These are phyloP conservation scores for Chloroclysta siterata DNA, from an alignment of 2,888 invertebrate genomes.

Conservation along the genomic window DNA sequence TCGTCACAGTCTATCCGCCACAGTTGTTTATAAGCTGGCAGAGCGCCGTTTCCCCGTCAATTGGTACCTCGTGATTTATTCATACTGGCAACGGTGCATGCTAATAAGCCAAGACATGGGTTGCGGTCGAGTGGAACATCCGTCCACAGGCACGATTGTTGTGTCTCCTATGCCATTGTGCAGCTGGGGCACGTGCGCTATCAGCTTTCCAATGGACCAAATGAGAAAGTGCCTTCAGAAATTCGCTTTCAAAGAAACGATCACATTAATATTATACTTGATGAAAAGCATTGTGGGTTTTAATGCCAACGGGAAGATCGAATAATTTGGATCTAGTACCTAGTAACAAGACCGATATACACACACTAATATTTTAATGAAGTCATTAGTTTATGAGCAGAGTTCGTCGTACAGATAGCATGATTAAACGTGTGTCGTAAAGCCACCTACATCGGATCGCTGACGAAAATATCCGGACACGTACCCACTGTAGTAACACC, in stretches of 20 bases:
- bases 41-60: conserved; percentile 60
- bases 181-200: conserved; percentile 54
- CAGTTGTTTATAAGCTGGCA: conserved; percentile 67
- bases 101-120: conserved; percentile 55
- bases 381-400: conserved; percentile 48
- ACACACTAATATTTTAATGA: conserved; percentile 40
- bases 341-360: conserved; percentile 25
- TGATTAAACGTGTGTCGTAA: conserved; percentile 54
- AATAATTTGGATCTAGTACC: conserved; percentile 6
- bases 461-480: conserved; percentile 62
- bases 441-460: conserved; percentile 56
- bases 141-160: conserved; percentile 36
- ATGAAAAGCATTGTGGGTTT: background rate
- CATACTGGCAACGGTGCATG: conserved; percentile 58
- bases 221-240: conserved; percentile 36
- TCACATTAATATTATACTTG: conserved; percentile 1
- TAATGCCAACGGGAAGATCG: background rate
- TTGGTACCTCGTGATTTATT: conserved; percentile 66
- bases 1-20: conserved; percentile 56
- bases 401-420: conserved; percentile 45
- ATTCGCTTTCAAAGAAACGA: conserved; percentile 15
- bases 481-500: conserved; percentile 45
- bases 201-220: conserved; percentile 41
- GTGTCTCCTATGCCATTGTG: conserved; percentile 35
- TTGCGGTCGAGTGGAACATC: conserved; percentile 40